Base-by-base conservation (phyloP, 2,797 vertebrate genomes). In the Aphelocoma californica region DNA sequence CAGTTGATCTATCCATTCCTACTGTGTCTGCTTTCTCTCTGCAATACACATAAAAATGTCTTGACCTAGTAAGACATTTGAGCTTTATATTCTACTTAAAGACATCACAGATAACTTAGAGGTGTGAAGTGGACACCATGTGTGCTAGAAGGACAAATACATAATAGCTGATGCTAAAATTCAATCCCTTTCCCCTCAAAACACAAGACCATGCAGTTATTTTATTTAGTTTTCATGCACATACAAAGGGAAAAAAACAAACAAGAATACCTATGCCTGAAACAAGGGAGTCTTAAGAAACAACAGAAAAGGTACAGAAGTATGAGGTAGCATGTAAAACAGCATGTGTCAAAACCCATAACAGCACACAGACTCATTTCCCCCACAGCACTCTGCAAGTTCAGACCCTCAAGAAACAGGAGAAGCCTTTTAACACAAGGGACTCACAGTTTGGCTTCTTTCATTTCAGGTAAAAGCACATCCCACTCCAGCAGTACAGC, bases 321-420 rank as follows among this genome's bases (percentile, higher is more conserved):
- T 45, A 36, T 1, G 11, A 87, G 26, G 31, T 7, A 26, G n/a
- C 40, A 74, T 0, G 3, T 9, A 32, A 75, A 89, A 11, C 36
- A 79, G 45, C 47, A 56, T 1, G 10, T 19, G 20, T 38, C 32
- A 64, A 64, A 54, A 71, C 12, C 11, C 60, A 69, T n/a, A 86
- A 36, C 31, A 85, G 44, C 32, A 53, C 21, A 14, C 18, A 67
- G 57, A 29, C 14, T 45, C 18, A 42, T 48, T 60, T 71, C 6
- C 21, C 29, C 45, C 34, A 29, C 0, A 4, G 64, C 44, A 36
- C 19, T 62, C n/a, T 0, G 0, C 9, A n/a, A 44, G 25, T 69
- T 80, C 65, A 56, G 48, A 78, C 18, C 20, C 61, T 51, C 72
- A 21, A 24, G 45, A 60, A 36, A 4, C 58, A 57, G 72, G 34